phyloP scores from a whole-genome alignment of 1,140 invertebrate genomes.

The Mercenaria mercenaria region DNA sequence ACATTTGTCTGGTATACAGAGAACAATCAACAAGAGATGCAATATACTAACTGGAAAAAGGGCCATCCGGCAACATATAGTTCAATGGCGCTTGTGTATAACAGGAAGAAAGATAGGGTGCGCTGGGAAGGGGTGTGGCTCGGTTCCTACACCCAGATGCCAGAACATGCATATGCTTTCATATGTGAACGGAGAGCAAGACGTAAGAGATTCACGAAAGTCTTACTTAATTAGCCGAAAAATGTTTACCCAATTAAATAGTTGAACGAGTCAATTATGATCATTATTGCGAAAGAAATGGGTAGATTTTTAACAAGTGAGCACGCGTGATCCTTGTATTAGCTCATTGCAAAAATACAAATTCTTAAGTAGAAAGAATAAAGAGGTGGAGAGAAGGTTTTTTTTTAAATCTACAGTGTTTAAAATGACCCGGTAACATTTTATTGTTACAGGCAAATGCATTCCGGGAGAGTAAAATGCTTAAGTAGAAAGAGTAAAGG shows the following conservation, averaged over 20 bases:
- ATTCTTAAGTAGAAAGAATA: too few relatives aligned
- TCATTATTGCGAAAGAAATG: too few relatives aligned
- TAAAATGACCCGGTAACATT: too few relatives aligned
- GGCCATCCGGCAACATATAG: slow-evolving; percentile 69
- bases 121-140: slow-evolving; percentile 77
- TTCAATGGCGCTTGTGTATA: slow-evolving; percentile 68
- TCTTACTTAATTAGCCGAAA: too few relatives aligned
- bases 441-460: slow-evolving; percentile 82
- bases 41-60: slow-evolving; percentile 73
- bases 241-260: not conserved
- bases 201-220: too few relatives aligned
- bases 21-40: slow-evolving; percentile 59
- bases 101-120: slow-evolving; percentile 65
- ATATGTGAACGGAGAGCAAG: slow-evolving; percentile 80
- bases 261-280: too few relatives aligned
- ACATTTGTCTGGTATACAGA: slow-evolving; percentile 76
- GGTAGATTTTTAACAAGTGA: too few relatives aligned
- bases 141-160: slow-evolving; percentile 73
- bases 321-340: too few relatives aligned
- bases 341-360: too few relatives aligned
- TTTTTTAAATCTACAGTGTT: too few relatives aligned
- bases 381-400: too few relatives aligned
- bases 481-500: too few relatives aligned
- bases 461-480: slow-evolving; percentile 65
- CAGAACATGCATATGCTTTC: slow-evolving; percentile 74